Evolutionary conservation across 2,113 vertebrate genomes (phyloP).

Genomic region (Notechis scutatus): DNA sequence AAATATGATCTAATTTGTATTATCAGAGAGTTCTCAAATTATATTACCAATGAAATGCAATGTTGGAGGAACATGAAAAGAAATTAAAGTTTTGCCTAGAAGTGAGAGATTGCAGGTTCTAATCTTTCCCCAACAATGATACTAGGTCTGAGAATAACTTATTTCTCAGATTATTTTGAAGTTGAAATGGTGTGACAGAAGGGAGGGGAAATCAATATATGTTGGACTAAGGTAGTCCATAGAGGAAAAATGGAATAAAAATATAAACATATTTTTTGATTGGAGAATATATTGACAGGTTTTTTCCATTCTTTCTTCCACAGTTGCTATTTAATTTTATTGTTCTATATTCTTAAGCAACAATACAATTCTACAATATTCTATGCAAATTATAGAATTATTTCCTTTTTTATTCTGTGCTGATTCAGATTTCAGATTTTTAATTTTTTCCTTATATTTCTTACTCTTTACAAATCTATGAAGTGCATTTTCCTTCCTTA

Average conservation of each 20-base stretch:
- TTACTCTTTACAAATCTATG: constrained; percentile 39
- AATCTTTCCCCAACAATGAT: neutral
- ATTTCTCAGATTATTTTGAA: neutral
- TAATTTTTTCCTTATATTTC: constrained; percentile 55
- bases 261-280: neutral
- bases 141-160: neutral
- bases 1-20: neutral
- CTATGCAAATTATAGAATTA: constrained; percentile 26
- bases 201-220: neutral
- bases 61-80: neutral
- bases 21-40: neutral
- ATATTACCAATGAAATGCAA: neutral
- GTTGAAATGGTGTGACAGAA: neutral
- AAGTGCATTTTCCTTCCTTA: constrained; percentile 21
- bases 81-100: neutral
- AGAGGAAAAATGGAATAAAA: neutral
- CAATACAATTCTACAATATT: neutral
- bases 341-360: constrained; percentile 12
- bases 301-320: neutral
- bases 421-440: constrained; percentile 56
- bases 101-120: neutral
- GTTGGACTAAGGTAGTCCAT: neutral
- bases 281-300: neutral
- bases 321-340: constrained; percentile 18
- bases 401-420: constrained; percentile 35